A percentile compares a stretch with the other conserved stretches of the same genome.
These are phyloP conservation scores for Dasypogon diadema DNA, from an alignment of 2,888 invertebrate genomes.

Conservation along the genomic window DNA sequence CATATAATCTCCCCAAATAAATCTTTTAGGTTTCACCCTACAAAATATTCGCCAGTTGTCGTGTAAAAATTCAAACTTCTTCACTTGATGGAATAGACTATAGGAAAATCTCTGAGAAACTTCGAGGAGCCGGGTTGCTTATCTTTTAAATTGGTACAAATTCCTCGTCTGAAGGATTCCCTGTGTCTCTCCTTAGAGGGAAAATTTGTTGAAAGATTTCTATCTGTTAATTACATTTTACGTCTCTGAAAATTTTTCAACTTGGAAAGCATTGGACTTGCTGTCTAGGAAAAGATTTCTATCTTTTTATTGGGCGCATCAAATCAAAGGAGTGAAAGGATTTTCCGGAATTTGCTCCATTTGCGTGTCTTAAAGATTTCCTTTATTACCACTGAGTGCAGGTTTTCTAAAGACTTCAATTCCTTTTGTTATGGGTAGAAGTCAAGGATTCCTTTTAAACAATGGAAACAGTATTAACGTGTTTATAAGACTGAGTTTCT, in stretches of 20 bases:
- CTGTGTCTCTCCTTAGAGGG: constrained; percentile 23
- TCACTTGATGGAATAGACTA: constrained; percentile 25
- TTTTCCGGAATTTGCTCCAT: constrained; percentile 38
- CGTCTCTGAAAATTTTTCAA: constrained; percentile 48
- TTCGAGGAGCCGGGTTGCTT: constrained; percentile 29
- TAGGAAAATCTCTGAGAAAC: not conserved
- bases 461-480: not conserved
- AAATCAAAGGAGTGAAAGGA: constrained; percentile 46
- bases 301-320: constrained; percentile 48
- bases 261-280: constrained; percentile 20
- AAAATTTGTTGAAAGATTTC: constrained; percentile 48
- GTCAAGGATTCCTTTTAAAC: not conserved
- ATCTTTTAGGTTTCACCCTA: not conserved
- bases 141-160: constrained; percentile 49
- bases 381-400: not conserved
- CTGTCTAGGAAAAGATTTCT: constrained; percentile 25
- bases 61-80: constrained; percentile 28
- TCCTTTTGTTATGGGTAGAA: not conserved
- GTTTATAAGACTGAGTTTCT: not conserved
- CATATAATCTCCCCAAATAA: constrained; percentile 17
- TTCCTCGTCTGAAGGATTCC: constrained; percentile 34
- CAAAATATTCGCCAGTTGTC: constrained; percentile 34
- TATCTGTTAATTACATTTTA: constrained; percentile 50
- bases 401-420: not conserved
- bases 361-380: constrained; percentile 37